Evolutionary conservation across 2,113 vertebrate species (phyloP).

Genomic region (Podarcis muralis): DNA sequence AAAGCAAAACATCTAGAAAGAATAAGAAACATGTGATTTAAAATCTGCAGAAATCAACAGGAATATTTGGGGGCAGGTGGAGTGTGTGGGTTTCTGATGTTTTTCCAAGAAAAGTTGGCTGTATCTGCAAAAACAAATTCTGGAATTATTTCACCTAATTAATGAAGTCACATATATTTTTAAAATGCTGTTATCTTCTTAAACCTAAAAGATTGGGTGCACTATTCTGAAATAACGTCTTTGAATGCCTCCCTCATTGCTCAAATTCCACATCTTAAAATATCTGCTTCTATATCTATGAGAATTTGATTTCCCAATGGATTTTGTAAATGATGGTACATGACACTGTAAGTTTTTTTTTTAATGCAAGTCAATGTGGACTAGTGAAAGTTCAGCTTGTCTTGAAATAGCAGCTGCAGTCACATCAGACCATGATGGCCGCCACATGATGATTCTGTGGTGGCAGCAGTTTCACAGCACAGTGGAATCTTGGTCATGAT

Average conservation of each 20-base stretch:
- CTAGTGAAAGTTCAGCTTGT: constrained; percentile 18
- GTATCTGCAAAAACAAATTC: neutral
- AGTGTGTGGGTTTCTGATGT: neutral
- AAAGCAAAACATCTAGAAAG: neutral
- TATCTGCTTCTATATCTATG: neutral
- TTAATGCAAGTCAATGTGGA: neutral
- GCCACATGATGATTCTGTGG: neutral
- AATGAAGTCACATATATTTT: neutral
- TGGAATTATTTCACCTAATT: neutral
- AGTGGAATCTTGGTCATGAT: neutral
- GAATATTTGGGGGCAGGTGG: neutral
- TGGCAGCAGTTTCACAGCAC: neutral
- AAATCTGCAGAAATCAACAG: neutral
- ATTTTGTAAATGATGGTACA: neutral
- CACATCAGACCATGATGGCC: rapidly evolving
- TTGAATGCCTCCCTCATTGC: too few relatives aligned
- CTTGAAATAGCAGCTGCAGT: neutral
- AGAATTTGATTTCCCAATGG: neutral
- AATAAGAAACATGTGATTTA: neutral
- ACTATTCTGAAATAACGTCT: neutral
- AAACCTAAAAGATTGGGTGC: neutral
- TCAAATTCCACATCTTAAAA: too few relatives aligned
- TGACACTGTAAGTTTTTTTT: neutral
- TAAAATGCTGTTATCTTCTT: neutral
- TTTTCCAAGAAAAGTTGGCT: neutral